Evolutionary conservation across 1,140 invertebrate species (phyloP), one percentile per base, ranked within the genome.

Genomic region (Procambarus clarkii): DNA sequence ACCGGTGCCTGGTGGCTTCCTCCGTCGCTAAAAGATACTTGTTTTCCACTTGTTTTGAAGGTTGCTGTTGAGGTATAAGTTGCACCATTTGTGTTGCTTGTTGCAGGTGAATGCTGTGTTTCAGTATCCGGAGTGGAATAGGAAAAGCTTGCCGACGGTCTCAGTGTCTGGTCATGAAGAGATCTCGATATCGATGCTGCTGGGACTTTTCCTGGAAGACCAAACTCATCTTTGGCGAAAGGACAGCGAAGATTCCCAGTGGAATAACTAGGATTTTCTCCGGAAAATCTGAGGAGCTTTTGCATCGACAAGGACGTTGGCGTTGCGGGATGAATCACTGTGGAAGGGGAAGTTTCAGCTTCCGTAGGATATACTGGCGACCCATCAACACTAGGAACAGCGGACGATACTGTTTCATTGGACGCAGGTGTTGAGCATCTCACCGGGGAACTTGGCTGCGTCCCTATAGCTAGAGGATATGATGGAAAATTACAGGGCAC

Each of bases 1-100:
- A 76, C 74, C 11, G 85, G 85, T 18, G 8, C n/a, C 21, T 54
- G 44, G 21, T 60, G 9, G 34, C 44, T 54, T 87, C 64, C 85
- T 34, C 79, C 85, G 54, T 78, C 85, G 18, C 74, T 60, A 44
- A 87, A 87, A 13, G 85, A 77, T 15, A 87, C 76, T 60, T 87
- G 85, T 77, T 87, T 87, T 13, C 34, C 82, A 4, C 15, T 64
- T 15, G 44, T 45, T 45, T 60, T 87, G 9, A 76, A 60, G 1
- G 5, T 50, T 87, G 45, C 79, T 45, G 74, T n/a, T 60, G 4
- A 2, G 8, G 79, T 50, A 9, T 3, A 11, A 2, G 24, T 34
- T 21, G 5, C 18, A n/a, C 2, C 48, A n/a, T 13, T 34, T 50
- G 78, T n/a, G 2, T 54, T n/a, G 24, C 18, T 34, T n/a, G 46